Base-by-base conservation (phyloP, 2,888 invertebrate genomes). In the Auanema sp. region DNA sequence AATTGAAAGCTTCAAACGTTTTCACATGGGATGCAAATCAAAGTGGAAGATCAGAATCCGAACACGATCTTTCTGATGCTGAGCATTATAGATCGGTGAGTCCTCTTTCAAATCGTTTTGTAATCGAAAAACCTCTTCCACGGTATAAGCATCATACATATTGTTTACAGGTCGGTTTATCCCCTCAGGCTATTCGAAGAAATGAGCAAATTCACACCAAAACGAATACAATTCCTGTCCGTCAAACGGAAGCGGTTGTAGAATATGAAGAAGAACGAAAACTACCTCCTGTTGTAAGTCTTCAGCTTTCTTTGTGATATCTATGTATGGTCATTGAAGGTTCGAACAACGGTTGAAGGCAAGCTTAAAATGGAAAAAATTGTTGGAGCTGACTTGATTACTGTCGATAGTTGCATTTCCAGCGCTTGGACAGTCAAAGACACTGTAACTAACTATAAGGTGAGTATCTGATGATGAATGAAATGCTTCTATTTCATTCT, bases 261-360 rank as follows among this genome's bases (percentile, higher is more conserved):
- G 71, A 73, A 44, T 58, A 66, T 42, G 67, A 68, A 51, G 69
- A 64, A 50, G 64, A 69, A 40, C 65, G 64, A 25, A 67, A 69
- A 54, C 58, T 60, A 53, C 69, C 69, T 23, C 69, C 71, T 47
- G 70, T 69, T 55, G 69, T 68, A 58, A n/a, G 42, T 24, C 21
- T 0, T 11, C n/a, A n/a, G 12, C 24, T n/a, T n/a, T n/a, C n/a
- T 57, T 55, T n/a, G 18, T n/a, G 23, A n/a, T 33, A 3, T 3
- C 41, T 55, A n/a, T 40, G 3, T 6, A 23, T 52, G 3, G 18
- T 52, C 3, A 24, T 10, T 52, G 21, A 49, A 69, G 58, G 76
- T 81, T 43, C 72, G 79, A 42, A 81, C 81, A n/a, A 81, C 81
- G 12, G 81, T 81, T 8, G 81, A 81, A 63, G 80, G 81, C 61